Percentiles rank a stretch among this genome's conserved stretches.
Conservation (phyloP, 1,140 invertebrate genomes). For the Conus ventricosus region DNA sequence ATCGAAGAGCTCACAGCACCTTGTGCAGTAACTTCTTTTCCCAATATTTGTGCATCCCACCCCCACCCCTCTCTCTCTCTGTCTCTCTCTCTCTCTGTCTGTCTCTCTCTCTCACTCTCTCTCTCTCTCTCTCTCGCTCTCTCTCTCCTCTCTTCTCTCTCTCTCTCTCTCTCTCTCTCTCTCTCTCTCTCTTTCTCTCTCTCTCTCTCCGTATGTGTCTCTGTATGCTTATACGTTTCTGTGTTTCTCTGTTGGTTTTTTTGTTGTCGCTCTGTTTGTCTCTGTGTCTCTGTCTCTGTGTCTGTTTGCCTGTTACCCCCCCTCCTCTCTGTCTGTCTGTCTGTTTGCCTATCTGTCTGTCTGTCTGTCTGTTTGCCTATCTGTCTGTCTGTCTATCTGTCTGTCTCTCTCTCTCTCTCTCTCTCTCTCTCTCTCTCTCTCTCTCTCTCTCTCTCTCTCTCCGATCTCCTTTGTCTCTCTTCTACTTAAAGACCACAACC, state of each 20-base stretch:
- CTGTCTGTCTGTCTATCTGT: too few relatives aligned
- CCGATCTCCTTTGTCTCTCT: background rate
- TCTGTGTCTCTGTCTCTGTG: too few relatives aligned
- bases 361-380: too few relatives aligned
- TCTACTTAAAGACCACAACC: too few relatives aligned
- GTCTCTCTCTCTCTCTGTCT: slow-evolving; percentile 8
- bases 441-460: too few relatives aligned
- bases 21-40: background rate
- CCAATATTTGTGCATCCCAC: background rate
- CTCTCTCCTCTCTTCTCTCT: too few relatives aligned
- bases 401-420: too few relatives aligned
- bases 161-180: too few relatives aligned
- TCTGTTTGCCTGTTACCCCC: background rate
- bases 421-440: background rate
- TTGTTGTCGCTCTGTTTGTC: too few relatives aligned
- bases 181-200: background rate
- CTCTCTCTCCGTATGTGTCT: background rate
- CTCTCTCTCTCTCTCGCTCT: slow-evolving; percentile 12
- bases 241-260: background rate
- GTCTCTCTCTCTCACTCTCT: slow-evolving; percentile 4
- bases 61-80: background rate
- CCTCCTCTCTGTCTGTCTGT: background rate
- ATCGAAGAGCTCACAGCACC: too few relatives aligned
- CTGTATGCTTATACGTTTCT: background rate
- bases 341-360: too few relatives aligned